phyloP scores from a whole-genome alignment of 2,888 invertebrate species.

The Apamea epomidion region DNA sequence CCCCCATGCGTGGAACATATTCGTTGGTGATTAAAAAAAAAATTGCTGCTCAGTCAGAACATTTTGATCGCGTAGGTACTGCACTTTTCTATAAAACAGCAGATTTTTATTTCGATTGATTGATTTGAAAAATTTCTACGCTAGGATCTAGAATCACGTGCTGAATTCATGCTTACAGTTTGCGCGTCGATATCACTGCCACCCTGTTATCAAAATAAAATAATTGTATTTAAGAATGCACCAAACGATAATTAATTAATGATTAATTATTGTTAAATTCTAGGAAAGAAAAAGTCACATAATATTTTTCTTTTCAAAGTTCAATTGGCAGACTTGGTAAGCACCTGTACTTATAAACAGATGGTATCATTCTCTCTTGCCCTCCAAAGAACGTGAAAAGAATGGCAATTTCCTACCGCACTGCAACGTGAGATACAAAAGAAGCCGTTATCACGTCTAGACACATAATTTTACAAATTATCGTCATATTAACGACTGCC shows the following conservation, averaged over 20 bases:
- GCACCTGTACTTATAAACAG: constrained; percentile 11
- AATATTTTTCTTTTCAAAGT: not conserved
- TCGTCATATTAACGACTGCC: constrained; percentile 60
- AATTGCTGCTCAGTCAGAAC: too few species aligned
- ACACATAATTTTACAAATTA: constrained; percentile 64
- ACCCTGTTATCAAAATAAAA: not conserved
- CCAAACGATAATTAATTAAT: too few species aligned
- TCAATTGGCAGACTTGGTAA: not conserved
- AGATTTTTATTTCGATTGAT: not conserved
- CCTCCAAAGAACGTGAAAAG: constrained; percentile 31
- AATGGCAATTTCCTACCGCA: constrained; percentile 34
- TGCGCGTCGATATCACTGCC: not conserved
- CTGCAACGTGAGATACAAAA: constrained; percentile 32
- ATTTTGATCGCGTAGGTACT: not conserved
- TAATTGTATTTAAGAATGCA: not conserved
- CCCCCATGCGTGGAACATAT: too few species aligned
- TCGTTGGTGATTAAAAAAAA: too few species aligned
- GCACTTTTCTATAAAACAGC: too few species aligned
- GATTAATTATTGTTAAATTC: too few species aligned
- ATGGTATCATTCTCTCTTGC: constrained; percentile 9
- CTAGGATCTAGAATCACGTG: too few species aligned
- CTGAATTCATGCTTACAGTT: not conserved
- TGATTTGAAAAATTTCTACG: not conserved
- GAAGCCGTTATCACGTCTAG: constrained; percentile 60
- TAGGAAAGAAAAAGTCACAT: not conserved